Evolutionary conservation across 2,113 vertebrate genomes (phyloP).

Genomic region (Panurus biarmicus): DNA sequence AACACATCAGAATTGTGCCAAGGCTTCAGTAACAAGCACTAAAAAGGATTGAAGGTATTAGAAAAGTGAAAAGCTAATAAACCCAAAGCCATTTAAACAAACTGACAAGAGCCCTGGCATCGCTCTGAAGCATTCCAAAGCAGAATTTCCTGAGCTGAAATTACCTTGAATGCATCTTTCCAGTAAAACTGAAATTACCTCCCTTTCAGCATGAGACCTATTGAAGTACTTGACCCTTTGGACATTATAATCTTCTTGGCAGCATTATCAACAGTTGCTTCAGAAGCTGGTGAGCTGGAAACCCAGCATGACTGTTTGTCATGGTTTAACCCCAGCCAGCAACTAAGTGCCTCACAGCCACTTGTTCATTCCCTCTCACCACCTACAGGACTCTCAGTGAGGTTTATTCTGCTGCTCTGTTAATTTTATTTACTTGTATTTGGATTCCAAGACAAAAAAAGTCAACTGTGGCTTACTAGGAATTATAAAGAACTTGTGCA

Average conservation of each 20-base stretch:
- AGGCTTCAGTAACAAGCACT: not conserved
- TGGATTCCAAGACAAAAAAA: not conserved
- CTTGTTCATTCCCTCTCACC: not conserved
- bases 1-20: slow-evolving; percentile 32
- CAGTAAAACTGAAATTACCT: not conserved
- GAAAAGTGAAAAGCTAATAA: not conserved
- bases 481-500: not conserved
- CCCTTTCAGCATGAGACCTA: not conserved
- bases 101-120: not conserved
- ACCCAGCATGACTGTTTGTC: not conserved
- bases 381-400: not conserved
- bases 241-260: not conserved
- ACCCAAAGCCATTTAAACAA: not conserved
- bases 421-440: not conserved
- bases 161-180: not conserved
- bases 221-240: not conserved
- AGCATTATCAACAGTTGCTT: not conserved
- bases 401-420: not conserved
- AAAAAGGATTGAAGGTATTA: not conserved
- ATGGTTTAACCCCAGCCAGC: not conserved
- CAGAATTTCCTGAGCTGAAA: not conserved
- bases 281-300: not conserved
- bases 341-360: not conserved
- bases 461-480: not conserved
- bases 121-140: not conserved